Base-by-base conservation (phyloP, 2,888 invertebrate genomes). In the Temnothorax rugatulus region DNA sequence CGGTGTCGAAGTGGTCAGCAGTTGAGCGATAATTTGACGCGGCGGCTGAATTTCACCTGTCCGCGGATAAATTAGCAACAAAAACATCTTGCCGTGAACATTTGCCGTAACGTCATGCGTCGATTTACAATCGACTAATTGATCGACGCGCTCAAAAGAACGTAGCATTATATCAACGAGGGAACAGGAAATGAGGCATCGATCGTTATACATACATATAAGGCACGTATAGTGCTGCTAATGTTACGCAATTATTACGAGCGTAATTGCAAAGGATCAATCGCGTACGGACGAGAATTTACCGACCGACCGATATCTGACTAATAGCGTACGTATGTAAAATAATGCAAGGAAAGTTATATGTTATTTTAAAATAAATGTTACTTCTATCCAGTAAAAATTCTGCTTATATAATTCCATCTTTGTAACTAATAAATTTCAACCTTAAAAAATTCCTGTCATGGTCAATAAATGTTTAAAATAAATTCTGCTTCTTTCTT, bases 131-230 rank as follows among this genome's bases (percentile, higher is more conserved):
- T 57, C 44, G 68, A n/a, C 41, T 44, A 57, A 77, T 57, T 34
- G 69, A 79, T 79, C n/a, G 57, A 57, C 21, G 34, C 29, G 69
- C 59, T 21, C 57, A 71, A 69, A 79, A 79, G 57, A 47, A 69
- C 71, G 18, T 59, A 34, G 59, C 34, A 52, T 77, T 68, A 77
- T 13, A 41, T 34, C 57, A 18, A 44, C 59, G 18, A 69, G 15
- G 11, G 3, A 29, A 34, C 34, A 47, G 79, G 79, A 79, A 79
- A 79, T 79, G 71, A 79, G 21, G 57, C 79, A 29, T 79, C 44
- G 59, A 71, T 59, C 21, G 79, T 59, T 59, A 79, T 29, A 64
- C 41, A 52, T 41, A 41, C 69, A 44, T 15, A 21, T 57, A 57
- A 57, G n/a, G 18, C 34, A n/a, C 18, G n/a, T 79, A 69, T 44